These are phyloP conservation scores for Norana najaformis DNA, from an alignment of 2,888 invertebrate genomes.

Conservation along the genomic window DNA sequence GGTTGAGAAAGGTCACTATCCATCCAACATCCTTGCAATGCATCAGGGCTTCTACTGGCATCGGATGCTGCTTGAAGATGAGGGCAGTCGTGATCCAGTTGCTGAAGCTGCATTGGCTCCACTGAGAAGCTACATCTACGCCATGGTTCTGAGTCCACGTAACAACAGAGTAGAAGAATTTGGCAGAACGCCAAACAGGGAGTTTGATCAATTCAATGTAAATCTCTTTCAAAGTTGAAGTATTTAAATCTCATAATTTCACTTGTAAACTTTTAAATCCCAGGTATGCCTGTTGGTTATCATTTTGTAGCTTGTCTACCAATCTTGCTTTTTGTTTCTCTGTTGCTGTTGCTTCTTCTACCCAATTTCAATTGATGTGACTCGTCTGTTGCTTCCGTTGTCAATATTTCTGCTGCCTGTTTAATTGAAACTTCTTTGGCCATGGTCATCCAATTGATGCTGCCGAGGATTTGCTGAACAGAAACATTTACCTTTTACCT, in stretches of 20 bases:
- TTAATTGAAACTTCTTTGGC: no score
- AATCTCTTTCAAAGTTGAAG: background rate
- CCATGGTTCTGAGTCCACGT: slow-evolving; percentile 50
- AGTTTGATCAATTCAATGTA: slow-evolving; percentile 17
- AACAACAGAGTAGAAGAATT: slow-evolving; percentile 53
- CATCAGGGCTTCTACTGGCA: slow-evolving; percentile 57
- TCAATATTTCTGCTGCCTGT: no score
- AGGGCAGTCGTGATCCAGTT: slow-evolving; percentile 23
- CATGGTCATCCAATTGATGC: background rate
- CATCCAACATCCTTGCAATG: slow-evolving; percentile 51
- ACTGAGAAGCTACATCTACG: slow-evolving; percentile 52
- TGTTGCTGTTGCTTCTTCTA: background rate
- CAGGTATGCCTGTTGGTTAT: no score
- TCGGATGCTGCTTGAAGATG: slow-evolving; percentile 47
- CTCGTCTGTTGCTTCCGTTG: background rate
- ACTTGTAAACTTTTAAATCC: background rate
- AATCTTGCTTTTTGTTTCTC: background rate
- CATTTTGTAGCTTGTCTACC: background rate
- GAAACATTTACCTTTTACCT: background rate
- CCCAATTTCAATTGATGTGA: background rate
- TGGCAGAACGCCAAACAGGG: slow-evolving; percentile 49
- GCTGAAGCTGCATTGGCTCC: slow-evolving; percentile 49
- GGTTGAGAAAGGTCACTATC: slow-evolving; percentile 46
- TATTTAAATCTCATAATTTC: background rate
- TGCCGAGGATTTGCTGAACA: slow-evolving; percentile 1